Percentiles rank a stretch among this genome's conserved stretches.
These are phyloP conservation scores for Hycleus phaleratus DNA, from an alignment of 1,140 invertebrate genomes.

Conservation along the genomic window DNA sequence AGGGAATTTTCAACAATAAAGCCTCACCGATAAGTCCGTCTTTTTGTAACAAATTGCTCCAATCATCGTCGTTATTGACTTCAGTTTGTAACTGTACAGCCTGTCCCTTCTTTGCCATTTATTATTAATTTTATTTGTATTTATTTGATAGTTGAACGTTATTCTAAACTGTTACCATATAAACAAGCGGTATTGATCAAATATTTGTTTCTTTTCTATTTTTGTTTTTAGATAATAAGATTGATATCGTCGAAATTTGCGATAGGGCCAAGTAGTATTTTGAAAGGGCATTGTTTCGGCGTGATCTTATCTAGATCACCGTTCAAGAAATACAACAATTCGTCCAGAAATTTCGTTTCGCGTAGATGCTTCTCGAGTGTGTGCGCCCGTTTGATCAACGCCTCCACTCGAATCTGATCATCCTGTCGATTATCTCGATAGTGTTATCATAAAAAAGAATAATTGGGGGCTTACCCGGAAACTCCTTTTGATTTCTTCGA, in stretches of 20 bases:
- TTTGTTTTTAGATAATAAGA: background rate
- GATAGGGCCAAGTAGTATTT: conserved; percentile 9
- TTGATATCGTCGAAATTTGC: background rate
- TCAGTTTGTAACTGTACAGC: conserved; percentile 71
- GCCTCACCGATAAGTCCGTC: conserved; percentile 68
- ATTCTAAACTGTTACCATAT: background rate
- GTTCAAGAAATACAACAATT: conserved; percentile 26
- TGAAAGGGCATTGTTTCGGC: conserved; percentile 26
- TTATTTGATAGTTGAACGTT: background rate
- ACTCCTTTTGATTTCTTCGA: conserved; percentile 18
- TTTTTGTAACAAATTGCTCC: conserved; percentile 68
- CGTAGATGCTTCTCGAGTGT: conserved; percentile 20
- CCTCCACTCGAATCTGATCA: conserved; percentile 14
- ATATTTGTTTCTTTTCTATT: background rate
- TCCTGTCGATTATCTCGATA: background rate
- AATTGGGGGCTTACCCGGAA: conserved; percentile 15
- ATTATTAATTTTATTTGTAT: too few relatives aligned
- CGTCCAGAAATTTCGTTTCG: conserved; percentile 26
- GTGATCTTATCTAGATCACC: conserved; percentile 27
- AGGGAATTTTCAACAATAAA: conserved; percentile 3
- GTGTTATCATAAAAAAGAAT: too few relatives aligned
- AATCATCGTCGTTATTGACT: conserved; percentile 79
- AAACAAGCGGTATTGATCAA: conserved; percentile 2
- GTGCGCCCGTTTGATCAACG: conserved; percentile 16
- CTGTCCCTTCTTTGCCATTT: conserved; percentile 62